These are phyloP conservation scores for Trichomycterus rosablanca DNA, from an alignment of 2,113 vertebrate species.

Conservation along the genomic window DNA sequence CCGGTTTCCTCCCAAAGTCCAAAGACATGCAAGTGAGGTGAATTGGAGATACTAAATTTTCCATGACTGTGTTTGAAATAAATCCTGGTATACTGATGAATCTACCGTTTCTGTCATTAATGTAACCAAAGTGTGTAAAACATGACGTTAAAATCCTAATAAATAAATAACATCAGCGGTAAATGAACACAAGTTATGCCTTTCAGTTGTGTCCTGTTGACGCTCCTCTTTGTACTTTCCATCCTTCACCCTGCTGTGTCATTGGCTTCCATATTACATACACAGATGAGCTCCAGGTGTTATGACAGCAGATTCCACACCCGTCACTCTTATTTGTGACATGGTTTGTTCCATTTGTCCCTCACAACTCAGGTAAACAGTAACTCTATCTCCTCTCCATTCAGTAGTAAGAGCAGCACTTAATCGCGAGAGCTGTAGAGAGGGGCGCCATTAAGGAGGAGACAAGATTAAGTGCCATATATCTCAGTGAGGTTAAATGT, in stretches of 20 bases:
- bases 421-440: conserved; percentile 14
- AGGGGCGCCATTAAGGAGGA: conserved; percentile 16
- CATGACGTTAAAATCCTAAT: too few species aligned
- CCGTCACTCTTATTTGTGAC: background rate
- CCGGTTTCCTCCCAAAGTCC: too few species aligned
- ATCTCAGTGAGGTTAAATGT: conserved; percentile 14
- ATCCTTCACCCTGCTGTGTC: background rate
- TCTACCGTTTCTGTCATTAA: too few species aligned
- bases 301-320: background rate
- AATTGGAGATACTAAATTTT: too few species aligned
- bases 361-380: conserved; percentile 4
- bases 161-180: too few species aligned
- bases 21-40: too few species aligned
- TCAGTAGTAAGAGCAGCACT: conserved; percentile 5
- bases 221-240: background rate
- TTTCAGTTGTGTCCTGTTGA: background rate
- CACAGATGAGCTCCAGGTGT: conserved; percentile 7
- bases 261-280: conserved; percentile 11
- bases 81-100: too few species aligned
- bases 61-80: too few species aligned
- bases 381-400: conserved; percentile 9
- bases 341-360: conserved; percentile 7
- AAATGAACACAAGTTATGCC: too few species aligned
- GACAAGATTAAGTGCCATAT: conserved; percentile 19
- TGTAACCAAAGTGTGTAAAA: too few species aligned